Conservation (phyloP, 1,140 invertebrate species). For the Carposina sasakii region DNA sequence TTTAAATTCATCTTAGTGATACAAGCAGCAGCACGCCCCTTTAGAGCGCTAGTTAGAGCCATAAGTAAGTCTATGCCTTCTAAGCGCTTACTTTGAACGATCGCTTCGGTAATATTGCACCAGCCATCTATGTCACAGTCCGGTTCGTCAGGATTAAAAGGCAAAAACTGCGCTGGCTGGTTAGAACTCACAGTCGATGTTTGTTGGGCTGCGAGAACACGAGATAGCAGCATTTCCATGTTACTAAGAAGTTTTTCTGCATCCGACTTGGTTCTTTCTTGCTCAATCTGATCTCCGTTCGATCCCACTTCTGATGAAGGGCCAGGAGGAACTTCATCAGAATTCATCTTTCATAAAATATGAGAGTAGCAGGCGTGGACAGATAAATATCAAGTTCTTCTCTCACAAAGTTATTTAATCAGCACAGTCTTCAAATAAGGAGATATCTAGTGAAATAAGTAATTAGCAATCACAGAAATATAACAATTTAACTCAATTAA, state of each 20-base stretch:
- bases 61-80: slow-evolving; percentile 3
- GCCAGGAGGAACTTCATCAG: too few relatives aligned
- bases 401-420: too few relatives aligned
- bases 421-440: too few relatives aligned
- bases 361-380: too few relatives aligned
- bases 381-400: too few relatives aligned
- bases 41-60: background rate
- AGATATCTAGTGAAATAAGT: too few relatives aligned
- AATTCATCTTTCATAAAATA: too few relatives aligned
- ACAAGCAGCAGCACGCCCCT: slow-evolving; percentile 21
- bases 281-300: background rate
- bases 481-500: too few relatives aligned
- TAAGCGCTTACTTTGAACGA: background rate
- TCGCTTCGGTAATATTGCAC: slow-evolving; percentile 2
- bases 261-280: too few relatives aligned
- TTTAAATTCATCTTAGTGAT: slow-evolving; percentile 24
- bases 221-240: background rate
- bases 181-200: background rate
- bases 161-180: background rate
- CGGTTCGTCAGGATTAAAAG: background rate
- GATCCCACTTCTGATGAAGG: slow-evolving; percentile 1
- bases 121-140: slow-evolving; percentile 4
- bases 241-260: background rate
- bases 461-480: too few relatives aligned
- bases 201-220: background rate